Conservation (phyloP, 2,888 invertebrate species). For the Homarus gammarus region DNA sequence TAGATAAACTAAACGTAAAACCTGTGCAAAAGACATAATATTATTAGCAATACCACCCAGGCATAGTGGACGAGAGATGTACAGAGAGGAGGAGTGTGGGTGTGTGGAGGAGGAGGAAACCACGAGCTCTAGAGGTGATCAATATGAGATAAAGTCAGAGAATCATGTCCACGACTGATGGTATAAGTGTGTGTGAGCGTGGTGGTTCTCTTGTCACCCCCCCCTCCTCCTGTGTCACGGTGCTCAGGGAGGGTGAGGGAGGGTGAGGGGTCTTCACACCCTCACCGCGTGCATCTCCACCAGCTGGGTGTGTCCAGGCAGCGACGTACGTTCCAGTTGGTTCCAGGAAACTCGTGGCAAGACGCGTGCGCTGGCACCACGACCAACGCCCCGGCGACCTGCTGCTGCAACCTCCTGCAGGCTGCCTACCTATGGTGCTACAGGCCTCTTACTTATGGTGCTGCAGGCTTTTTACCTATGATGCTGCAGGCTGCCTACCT, state of each 20-base stretch:
- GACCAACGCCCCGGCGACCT: slow-evolving; percentile 25
- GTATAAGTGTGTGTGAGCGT: neutral
- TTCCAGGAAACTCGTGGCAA: slow-evolving; percentile 31
- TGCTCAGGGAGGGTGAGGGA: too few species aligned
- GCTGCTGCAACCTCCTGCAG: neutral
- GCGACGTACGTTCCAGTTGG: slow-evolving; percentile 21
- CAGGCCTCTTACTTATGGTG: too few species aligned
- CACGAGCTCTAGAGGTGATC: slow-evolving; percentile 11
- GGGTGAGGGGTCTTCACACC: too few species aligned
- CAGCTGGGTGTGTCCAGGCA: slow-evolving; percentile 37
- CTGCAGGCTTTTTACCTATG: neutral
- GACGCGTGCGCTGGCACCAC: slow-evolving; percentile 25
- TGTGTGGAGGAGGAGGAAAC: too few species aligned
- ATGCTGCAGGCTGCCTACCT: neutral
- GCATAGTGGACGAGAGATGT: too few species aligned
- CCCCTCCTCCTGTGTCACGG: neutral
- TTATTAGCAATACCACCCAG: too few species aligned
- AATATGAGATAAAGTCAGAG: neutral
- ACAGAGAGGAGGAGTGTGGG: too few species aligned
- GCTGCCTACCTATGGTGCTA: neutral
- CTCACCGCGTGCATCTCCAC: too few species aligned
- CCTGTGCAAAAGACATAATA: too few species aligned
- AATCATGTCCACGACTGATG: neutral
- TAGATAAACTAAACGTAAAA: too few species aligned
- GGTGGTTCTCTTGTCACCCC: neutral